Percentiles rank a stretch among this genome's conserved stretches.
phyloP scores from a whole-genome alignment of 2,888 invertebrate genomes.

The Muschampia plurimacula region DNA sequence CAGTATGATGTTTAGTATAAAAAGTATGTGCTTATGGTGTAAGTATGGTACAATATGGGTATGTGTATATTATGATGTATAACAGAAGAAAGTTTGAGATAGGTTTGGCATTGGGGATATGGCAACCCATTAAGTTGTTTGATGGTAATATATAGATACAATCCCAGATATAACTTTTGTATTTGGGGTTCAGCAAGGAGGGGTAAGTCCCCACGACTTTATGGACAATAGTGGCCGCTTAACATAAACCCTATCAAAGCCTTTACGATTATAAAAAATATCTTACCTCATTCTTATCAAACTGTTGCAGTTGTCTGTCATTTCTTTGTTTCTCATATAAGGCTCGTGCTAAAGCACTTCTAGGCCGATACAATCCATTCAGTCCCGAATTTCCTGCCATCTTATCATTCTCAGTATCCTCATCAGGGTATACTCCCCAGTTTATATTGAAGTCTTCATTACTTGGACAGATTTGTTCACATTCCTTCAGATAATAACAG shows the following conservation, averaged over 20 bases:
- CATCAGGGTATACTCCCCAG: conserved; percentile 41
- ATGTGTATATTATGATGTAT: too few species aligned
- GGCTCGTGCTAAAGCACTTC: conserved; percentile 89
- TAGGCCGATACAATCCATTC: conserved; percentile 86
- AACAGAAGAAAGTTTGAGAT: too few species aligned
- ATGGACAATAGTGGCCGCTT: background rate
- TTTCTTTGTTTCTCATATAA: conserved; percentile 90
- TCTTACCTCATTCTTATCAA: conserved; percentile 90
- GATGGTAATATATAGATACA: too few species aligned
- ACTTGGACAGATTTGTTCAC: conserved; percentile 56
- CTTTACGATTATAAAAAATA: background rate
- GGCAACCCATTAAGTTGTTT: too few species aligned
- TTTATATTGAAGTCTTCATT: conserved; percentile 48
- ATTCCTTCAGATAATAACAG: conserved; percentile 67
- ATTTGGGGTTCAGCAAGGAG: too few species aligned
- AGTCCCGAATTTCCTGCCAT: conserved; percentile 68
- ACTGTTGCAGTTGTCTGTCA: conserved; percentile 88
- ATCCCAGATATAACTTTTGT: too few species aligned
- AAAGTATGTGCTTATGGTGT: too few species aligned
- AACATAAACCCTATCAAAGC: background rate
- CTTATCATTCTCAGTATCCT: conserved; percentile 49
- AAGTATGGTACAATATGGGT: too few species aligned
- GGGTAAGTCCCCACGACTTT: background rate
- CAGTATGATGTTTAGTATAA: too few species aligned
- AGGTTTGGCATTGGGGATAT: too few species aligned